A percentile compares a stretch with the other conserved stretches of the same genome.
These are phyloP conservation scores for Danio choprae DNA, from an alignment of 2,797 vertebrate genomes.

Conservation along the genomic window DNA sequence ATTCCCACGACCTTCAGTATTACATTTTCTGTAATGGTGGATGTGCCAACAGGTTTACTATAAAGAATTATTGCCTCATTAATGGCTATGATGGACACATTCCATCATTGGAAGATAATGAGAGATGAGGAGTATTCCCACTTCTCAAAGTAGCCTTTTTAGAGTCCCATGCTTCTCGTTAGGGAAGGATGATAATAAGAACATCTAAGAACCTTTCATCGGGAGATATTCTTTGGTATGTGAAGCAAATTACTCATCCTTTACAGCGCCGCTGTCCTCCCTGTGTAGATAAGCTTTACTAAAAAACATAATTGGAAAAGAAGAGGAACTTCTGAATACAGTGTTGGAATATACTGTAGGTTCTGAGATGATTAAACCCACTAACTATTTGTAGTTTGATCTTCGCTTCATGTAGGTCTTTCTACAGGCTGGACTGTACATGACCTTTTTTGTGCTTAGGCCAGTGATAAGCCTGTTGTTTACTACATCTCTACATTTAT, in stretches of 20 bases:
- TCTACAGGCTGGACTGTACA: background rate
- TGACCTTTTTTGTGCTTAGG: background rate
- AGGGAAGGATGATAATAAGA: background rate
- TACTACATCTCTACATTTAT: background rate
- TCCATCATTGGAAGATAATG: constrained; percentile 33
- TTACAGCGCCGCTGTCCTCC: background rate
- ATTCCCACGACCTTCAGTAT: constrained; percentile 9
- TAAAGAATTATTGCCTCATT: constrained; percentile 24
- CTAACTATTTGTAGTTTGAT: background rate
- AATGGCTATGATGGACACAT: constrained; percentile 12
- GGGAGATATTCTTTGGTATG: constrained; percentile 14
- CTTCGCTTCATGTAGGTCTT: background rate
- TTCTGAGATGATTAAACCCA: background rate
- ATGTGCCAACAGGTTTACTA: constrained; percentile 13
- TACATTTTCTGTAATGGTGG: background rate
- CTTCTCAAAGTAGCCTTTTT: constrained; percentile 44
- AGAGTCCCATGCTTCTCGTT: constrained; percentile 12
- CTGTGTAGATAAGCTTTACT: background rate
- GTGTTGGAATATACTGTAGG: background rate
- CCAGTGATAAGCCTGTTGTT: background rate
- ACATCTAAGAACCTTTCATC: constrained; percentile 37
- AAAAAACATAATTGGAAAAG: background rate
- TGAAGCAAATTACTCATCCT: constrained; percentile 10
- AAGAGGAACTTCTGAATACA: background rate
- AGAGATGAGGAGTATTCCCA: constrained; percentile 48